A percentile compares a stretch with the other conserved stretches of the same genome.
Conservation (phyloP, 2,113 vertebrate genomes). For the Poecilia latipinna region DNA sequence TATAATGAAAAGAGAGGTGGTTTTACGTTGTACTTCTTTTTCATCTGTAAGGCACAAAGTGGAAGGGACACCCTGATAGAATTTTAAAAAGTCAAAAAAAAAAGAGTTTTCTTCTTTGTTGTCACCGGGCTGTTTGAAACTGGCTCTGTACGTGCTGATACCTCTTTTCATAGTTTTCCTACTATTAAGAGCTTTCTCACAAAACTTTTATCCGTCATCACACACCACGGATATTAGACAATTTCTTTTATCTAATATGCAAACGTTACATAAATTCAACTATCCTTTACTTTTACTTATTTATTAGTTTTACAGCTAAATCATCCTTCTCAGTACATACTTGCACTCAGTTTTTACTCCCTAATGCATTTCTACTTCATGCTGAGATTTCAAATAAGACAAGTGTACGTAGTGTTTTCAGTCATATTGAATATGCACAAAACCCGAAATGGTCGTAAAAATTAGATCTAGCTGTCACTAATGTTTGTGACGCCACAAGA, state of each 20-base stretch:
- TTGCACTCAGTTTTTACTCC: slow-evolving; percentile 19
- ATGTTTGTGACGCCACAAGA: slow-evolving; percentile 36
- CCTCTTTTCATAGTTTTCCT: slow-evolving; percentile 11
- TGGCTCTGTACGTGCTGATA: slow-evolving; percentile 10
- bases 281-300: slow-evolving; percentile 9
- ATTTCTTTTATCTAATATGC: slow-evolving; percentile 5
- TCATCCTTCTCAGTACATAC: slow-evolving; percentile 13
- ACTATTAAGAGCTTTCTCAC: background rate
- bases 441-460: slow-evolving; percentile 17
- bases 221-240: too few species aligned
- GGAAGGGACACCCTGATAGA: slow-evolving; percentile 6
- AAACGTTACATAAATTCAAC: slow-evolving; percentile 10
- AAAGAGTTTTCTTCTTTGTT: background rate
- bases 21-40: background rate
- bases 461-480: slow-evolving; percentile 23
- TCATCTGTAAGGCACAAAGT: background rate
- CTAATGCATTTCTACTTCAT: slow-evolving; percentile 9
- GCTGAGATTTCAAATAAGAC: slow-evolving; percentile 54
- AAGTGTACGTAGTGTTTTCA: slow-evolving; percentile 23
- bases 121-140: background rate
- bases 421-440: slow-evolving; percentile 7
- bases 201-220: too few species aligned
- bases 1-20: background rate
- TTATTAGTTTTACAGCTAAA: background rate
- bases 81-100: slow-evolving; percentile 22